phyloP scores from a whole-genome alignment of 2,888 invertebrate species.

The Plebejus melissa region DNA sequence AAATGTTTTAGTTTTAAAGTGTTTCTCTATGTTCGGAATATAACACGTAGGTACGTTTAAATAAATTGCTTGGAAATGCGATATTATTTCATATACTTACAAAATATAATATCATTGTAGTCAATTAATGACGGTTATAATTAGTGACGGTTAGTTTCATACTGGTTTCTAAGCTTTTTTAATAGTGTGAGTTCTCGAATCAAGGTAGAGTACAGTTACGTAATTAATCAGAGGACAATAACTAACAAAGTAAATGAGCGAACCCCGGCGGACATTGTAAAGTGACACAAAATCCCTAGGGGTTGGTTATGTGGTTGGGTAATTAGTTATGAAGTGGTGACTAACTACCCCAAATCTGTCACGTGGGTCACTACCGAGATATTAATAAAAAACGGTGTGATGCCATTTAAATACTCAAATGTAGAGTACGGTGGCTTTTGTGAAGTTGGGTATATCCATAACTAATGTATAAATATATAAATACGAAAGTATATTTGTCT shows the following conservation, averaged over 20 bases:
- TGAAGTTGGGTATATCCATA: neutral
- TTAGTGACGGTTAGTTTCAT: no score
- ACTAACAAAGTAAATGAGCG: neutral
- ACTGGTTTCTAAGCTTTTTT: no score
- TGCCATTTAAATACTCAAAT: neutral
- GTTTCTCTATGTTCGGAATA: neutral
- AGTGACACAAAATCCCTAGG: neutral
- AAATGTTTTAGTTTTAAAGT: constrained; percentile 10
- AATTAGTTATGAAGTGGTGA: constrained; percentile 14
- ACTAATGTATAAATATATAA: neutral
- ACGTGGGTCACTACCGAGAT: neutral
- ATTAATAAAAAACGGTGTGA: neutral
- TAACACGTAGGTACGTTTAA: neutral
- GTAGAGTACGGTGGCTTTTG: neutral
- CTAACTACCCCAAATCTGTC: constrained; percentile 7
- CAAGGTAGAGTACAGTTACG: neutral
- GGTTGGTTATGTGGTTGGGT: neutral
- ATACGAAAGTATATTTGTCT: no score
- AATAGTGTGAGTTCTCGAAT: no score
- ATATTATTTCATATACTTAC: neutral
- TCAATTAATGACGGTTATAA: neutral
- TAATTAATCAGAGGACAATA: neutral
- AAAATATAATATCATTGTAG: neutral
- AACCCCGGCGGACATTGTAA: neutral
- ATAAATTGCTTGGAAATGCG: neutral